phyloP scores from a whole-genome alignment of 2,113 vertebrate genomes.

The Periophthalmus modestus region DNA sequence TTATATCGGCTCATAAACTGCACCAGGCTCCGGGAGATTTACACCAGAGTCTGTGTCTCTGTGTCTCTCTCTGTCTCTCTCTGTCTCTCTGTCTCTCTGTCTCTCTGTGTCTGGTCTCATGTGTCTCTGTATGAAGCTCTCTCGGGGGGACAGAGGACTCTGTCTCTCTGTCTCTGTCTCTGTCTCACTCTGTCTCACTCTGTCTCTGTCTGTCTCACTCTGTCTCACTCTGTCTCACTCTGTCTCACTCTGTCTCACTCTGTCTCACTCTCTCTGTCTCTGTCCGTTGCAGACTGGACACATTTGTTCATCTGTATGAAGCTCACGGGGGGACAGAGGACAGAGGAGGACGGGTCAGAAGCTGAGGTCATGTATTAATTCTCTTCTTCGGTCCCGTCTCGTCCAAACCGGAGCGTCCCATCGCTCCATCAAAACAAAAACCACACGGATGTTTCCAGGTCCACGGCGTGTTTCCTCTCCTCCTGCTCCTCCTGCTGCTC shows the following conservation, averaged over 20 bases:
- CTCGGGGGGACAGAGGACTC: too few species aligned
- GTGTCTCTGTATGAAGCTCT: too few species aligned
- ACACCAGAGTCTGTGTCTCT: too few species aligned
- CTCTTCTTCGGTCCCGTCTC: constrained; percentile 60
- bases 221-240: constrained; percentile 15
- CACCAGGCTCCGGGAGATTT: too few species aligned
- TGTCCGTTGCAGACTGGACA: constrained; percentile 54
- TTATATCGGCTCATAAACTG: too few species aligned
- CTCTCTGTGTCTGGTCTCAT: too few species aligned
- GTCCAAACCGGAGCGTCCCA: constrained; percentile 32
- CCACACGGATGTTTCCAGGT: constrained; percentile 41
- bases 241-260: constrained; percentile 28
- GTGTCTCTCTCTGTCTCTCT: too few species aligned
- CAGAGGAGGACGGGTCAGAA: constrained; percentile 60
- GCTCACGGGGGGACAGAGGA: constrained; percentile 18
- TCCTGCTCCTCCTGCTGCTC: constrained; percentile 28
- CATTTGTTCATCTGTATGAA: constrained; percentile 69
- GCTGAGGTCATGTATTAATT: constrained; percentile 73
- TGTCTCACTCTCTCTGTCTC: constrained; percentile 34
- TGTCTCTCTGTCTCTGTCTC: too few species aligned
- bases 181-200: too few species aligned
- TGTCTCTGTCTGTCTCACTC: constrained; percentile 35
- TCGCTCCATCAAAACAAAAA: constrained; percentile 31
- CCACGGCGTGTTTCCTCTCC: constrained; percentile 21
- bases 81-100: too few species aligned